Base-by-base conservation (phyloP, 2,113 vertebrate species). In the Vulpes lagopus region DNA sequence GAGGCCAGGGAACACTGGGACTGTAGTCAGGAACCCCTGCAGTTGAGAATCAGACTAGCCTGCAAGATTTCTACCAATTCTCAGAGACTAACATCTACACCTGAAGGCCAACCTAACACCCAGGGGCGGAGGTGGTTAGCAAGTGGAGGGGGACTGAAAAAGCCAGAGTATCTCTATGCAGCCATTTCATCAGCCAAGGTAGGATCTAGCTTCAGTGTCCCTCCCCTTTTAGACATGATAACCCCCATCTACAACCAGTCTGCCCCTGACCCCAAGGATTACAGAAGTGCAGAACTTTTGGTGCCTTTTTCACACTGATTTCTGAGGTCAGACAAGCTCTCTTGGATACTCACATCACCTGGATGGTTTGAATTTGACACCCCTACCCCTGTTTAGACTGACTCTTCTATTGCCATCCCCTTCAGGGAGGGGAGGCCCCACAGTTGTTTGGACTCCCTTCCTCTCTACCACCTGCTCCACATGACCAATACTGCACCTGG, bases 251-350 rank as follows among this genome's bases (percentile, higher is more conserved):
- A 65, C 5, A 9, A 79, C 25, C 60, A 88, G 51, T 20, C 43
- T 20, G 11, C 53, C 51, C 15, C 53, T 35, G 25, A 27, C 27
- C 23, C 73, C 43, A 25, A 43, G 32, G 87, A 67, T n/a, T 25
- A n/a, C 30, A 17, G 15, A 71, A 35, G 15, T 27, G 16, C 11
- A 27, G 43, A 92, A 43, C 12, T 16, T 51, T 80, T 35, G 16
- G 20, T 49, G 7, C 5, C 43, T 84, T 30, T 62, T 92, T 32
- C 51, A 83, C 22, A 69, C 23, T 25, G 38, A 81, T 55, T 67
- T 91, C 92, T 67, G 64, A 90, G 93, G 51, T 71, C 51, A 80
- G 20, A 89, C 38, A 49, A 78, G 32, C 38, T 38, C n/a, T 38
- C 25, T 53, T 38, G 35, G 64, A 49, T 51, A 53, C 10, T 30